phyloP scores from a whole-genome alignment of 1,140 invertebrate species.

The Drosophila nigrodunni region DNA sequence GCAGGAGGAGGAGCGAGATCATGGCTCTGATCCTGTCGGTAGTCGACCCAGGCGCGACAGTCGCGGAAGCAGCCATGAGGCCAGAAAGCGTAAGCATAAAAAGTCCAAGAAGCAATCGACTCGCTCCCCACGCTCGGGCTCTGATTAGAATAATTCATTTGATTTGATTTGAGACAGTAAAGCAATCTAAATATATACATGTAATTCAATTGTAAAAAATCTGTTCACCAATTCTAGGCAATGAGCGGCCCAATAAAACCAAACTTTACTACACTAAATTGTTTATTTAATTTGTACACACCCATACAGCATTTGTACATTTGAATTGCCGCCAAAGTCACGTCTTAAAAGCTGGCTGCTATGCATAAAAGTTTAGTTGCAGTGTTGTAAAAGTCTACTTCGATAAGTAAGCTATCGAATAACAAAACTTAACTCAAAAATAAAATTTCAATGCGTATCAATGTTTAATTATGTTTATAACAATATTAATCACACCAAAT shows the following conservation, averaged over 20 bases:
- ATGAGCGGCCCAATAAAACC: constrained; percentile 58
- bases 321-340: background rate
- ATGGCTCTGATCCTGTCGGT: constrained; percentile 23
- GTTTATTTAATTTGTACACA: background rate
- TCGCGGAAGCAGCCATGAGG: constrained; percentile 58
- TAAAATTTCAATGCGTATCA: too few relatives aligned
- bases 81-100: constrained; percentile 85
- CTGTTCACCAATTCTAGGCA: constrained; percentile 34
- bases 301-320: background rate
- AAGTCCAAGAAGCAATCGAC: constrained; percentile 83
- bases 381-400: constrained; percentile 1
- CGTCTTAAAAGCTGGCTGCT: constrained; percentile 1
- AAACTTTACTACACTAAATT: constrained; percentile 23
- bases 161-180: constrained; percentile 29
- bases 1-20: constrained; percentile 69
- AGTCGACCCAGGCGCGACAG: constrained; percentile 45
- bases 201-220: constrained; percentile 63
- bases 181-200: constrained; percentile 32
- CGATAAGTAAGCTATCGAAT: background rate
- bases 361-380: background rate
- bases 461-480: too few relatives aligned
- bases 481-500: background rate
- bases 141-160: constrained; percentile 59
- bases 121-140: constrained; percentile 52
- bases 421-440: too few relatives aligned